Evolutionary conservation across 2,888 invertebrate genomes (phyloP).

Genomic region (Argyresthia goedartella): DNA sequence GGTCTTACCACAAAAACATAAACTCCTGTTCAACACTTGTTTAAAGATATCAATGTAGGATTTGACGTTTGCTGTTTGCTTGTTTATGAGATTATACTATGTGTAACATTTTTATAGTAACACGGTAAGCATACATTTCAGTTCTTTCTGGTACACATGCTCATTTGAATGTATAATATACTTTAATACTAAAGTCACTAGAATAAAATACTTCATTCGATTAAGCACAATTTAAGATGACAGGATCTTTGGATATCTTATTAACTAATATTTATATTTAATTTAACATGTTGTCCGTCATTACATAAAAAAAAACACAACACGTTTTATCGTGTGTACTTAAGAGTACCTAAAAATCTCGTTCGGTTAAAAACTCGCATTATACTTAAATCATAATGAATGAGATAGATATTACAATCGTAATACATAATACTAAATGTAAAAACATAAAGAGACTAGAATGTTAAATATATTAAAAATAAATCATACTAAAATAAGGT

Average conservation of each 20-base stretch:
- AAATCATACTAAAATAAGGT: slow-evolving; percentile 16
- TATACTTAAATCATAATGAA: slow-evolving; percentile 18
- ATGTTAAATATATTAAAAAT: slow-evolving; percentile 39
- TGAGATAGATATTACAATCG: slow-evolving; percentile 27
- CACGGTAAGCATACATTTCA: slow-evolving; percentile 21
- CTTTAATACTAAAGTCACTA: slow-evolving; percentile 7
- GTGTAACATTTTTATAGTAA: neutral
- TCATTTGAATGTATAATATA: slow-evolving; percentile 7
- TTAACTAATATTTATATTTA: neutral
- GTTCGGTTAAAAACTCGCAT: slow-evolving; percentile 12
- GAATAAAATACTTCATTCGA: slow-evolving; percentile 8
- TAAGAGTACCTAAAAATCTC: neutral
- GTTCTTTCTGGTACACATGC: slow-evolving; percentile 22
- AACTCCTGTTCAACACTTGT: neutral
- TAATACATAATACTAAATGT: slow-evolving; percentile 44
- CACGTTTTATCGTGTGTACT: neutral
- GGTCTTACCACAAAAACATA: neutral
- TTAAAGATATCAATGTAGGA: neutral
- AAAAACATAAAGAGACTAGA: slow-evolving; percentile 57
- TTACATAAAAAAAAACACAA: neutral
- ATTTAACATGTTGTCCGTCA: neutral
- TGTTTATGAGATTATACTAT: neutral
- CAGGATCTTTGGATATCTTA: neutral
- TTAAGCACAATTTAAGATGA: slow-evolving; percentile 5
- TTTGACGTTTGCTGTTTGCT: neutral